Conservation (phyloP, 2,797 vertebrate species). For the Hippoglossus hippoglossus region DNA sequence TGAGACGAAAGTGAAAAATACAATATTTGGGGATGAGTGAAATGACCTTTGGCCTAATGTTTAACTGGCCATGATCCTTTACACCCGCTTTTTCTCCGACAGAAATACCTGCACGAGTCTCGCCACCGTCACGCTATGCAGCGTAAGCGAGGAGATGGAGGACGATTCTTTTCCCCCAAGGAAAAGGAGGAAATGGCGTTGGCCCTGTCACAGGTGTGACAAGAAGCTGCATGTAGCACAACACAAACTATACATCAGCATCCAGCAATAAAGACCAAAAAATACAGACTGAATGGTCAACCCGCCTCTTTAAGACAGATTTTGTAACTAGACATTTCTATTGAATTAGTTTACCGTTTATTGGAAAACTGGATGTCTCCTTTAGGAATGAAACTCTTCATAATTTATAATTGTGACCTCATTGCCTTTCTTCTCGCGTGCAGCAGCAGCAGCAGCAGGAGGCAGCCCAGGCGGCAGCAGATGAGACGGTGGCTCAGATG, state of each 20-base stretch:
- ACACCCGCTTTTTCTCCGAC: conserved; percentile 12
- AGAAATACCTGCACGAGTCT: conserved; percentile 99
- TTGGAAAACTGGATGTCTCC: background rate
- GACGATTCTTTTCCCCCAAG: conserved; percentile 96
- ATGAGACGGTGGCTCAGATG: conserved; percentile 95
- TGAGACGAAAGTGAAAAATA: no score
- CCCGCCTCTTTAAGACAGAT: background rate
- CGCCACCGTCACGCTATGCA: conserved; percentile 98
- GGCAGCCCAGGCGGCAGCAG: conserved; percentile 85
- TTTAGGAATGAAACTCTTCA: background rate
- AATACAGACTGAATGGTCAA: background rate
- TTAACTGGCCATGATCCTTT: background rate
- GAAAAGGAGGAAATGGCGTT: conserved; percentile 90
- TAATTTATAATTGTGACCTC: background rate
- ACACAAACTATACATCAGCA: background rate
- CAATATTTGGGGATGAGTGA: no score
- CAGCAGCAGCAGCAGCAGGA: conserved; percentile 83
- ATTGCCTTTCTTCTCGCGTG: conserved; percentile 1
- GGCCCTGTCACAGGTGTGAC: conserved; percentile 77
- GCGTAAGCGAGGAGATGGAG: conserved; percentile 94
- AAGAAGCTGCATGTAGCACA: conserved; percentile 18
- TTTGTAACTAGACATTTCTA: no score
- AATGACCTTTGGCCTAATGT: background rate
- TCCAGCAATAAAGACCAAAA: background rate
- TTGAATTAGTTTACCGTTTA: no score